Conservation (phyloP, 1,140 invertebrate genomes). For the Papilio xuthus region DNA sequence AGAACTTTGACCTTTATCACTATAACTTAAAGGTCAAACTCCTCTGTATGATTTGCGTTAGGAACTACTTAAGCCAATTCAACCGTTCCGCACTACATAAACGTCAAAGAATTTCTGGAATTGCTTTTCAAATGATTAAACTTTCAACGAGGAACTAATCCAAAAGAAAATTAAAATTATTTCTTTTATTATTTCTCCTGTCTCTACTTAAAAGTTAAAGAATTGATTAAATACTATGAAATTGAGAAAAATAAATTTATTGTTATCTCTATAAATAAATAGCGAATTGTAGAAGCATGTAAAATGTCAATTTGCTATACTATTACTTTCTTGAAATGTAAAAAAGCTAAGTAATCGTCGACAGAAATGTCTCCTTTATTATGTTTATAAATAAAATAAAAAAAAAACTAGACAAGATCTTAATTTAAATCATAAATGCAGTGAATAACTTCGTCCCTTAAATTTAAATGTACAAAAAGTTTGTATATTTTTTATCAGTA, state of each 20-base stretch:
- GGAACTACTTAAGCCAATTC: constrained; percentile 20
- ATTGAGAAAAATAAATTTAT: constrained; percentile 11
- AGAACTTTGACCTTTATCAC: not conserved
- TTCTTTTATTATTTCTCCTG: not conserved
- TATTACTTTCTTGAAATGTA: not conserved
- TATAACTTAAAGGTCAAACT: constrained; percentile 7
- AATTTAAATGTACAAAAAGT: not conserved
- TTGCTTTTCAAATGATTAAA: constrained; percentile 21
- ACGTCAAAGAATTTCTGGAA: constrained; percentile 22
- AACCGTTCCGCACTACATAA: constrained; percentile 25
- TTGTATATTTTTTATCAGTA: not conserved
- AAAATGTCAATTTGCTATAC: constrained; percentile 19
- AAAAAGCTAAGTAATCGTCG: not conserved
- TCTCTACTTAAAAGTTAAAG: not conserved
- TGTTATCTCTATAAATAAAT: not conserved
- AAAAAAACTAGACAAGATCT: too few relatives aligned
- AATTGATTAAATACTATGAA: constrained; percentile 10
- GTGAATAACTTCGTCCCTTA: too few relatives aligned
- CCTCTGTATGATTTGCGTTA: not conserved
- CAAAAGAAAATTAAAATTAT: constrained; percentile 12
- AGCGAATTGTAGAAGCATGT: constrained; percentile 3
- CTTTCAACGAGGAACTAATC: constrained; percentile 26
- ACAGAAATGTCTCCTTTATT: not conserved
- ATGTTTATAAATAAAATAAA: not conserved
- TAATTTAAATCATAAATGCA: too few relatives aligned